These are phyloP conservation scores for Neoascia interrupta DNA, from an alignment of 2,888 invertebrate genomes.

Conservation along the genomic window DNA sequence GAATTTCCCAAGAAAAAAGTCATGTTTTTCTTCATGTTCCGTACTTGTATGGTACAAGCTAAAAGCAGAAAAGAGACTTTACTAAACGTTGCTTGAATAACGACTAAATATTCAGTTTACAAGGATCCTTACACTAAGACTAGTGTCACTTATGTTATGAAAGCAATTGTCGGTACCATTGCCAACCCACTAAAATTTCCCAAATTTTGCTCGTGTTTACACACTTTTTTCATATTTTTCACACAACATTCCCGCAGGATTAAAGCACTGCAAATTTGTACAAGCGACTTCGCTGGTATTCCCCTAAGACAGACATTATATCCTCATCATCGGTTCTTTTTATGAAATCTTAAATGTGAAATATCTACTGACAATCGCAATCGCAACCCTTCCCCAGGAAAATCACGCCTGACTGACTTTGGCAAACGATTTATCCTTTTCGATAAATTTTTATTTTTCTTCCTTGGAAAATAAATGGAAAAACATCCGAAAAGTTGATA, in stretches of 20 bases:
- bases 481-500: constrained; percentile 50
- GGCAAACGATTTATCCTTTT: constrained; percentile 64
- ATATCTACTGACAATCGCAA: background rate
- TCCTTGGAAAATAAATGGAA: constrained; percentile 55
- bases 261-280: constrained; percentile 19
- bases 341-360: constrained; percentile 18
- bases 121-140: no score
- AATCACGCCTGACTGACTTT: constrained; percentile 50
- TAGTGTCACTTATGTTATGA: no score
- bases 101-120: no score
- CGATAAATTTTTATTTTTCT: constrained; percentile 52
- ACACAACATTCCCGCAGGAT: constrained; percentile 12
- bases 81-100: no score
- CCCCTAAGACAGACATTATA: constrained; percentile 50
- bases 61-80: no score
- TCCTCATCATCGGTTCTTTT: constrained; percentile 57
- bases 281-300: constrained; percentile 24
- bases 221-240: no score
- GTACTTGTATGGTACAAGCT: no score
- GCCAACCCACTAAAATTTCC: no score
- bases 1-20: no score
- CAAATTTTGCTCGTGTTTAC: no score
- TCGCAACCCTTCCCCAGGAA: constrained; percentile 42
- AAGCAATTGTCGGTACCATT: no score
- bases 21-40: no score